Conservation (phyloP, 2,797 vertebrate genomes). For the Pteropus rufus region DNA sequence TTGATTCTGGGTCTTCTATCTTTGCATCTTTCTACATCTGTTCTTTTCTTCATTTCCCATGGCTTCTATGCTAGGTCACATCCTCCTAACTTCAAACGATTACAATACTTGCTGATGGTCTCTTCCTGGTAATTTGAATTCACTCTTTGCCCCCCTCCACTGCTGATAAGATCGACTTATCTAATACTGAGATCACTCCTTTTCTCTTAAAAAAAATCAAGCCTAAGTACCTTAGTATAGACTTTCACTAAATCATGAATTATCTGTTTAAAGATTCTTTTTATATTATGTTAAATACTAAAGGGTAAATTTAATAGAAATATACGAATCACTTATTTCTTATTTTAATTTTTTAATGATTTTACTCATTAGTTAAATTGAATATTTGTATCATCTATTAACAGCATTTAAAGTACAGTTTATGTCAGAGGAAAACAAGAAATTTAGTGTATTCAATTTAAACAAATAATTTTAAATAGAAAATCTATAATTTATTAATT, state of each 20-base stretch:
- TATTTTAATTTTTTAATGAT: background rate
- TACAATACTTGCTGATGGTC: background rate
- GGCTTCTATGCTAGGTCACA: background rate
- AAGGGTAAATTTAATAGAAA: background rate
- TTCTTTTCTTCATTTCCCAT: background rate
- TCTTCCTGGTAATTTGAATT: background rate
- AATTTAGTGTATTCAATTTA: background rate
- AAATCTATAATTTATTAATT: background rate
- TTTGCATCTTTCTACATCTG: background rate
- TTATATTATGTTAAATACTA: background rate
- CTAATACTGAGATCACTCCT: background rate
- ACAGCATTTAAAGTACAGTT: background rate
- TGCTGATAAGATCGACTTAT: background rate
- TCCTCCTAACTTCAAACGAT: background rate
- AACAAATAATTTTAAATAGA: background rate
- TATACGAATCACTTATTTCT: background rate
- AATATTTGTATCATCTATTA: background rate
- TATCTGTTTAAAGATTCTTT: background rate
- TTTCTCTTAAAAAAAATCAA: background rate
- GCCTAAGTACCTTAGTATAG: background rate
- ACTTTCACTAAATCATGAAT: background rate
- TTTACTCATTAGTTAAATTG: background rate
- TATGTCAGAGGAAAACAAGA: background rate
- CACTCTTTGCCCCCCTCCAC: too few relatives aligned
- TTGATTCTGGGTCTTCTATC: background rate